phyloP scores from a whole-genome alignment of 2,888 invertebrate genomes.

The Clistopyga incitator region DNA sequence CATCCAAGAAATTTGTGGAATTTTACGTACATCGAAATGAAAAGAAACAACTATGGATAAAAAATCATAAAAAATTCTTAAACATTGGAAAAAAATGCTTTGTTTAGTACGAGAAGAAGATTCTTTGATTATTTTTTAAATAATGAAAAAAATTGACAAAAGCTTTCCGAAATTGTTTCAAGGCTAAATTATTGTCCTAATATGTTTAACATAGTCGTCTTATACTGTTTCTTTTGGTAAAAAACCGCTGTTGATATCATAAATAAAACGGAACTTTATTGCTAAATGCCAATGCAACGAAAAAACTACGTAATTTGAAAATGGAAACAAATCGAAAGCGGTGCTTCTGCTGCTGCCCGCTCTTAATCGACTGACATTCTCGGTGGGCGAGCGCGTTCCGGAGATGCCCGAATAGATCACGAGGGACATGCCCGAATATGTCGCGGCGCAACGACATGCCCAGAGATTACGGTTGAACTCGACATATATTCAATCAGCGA shows the following conservation, averaged over 20 bases:
- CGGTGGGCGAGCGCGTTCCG: too few relatives aligned
- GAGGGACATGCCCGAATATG: background rate
- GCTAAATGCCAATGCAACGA: slow-evolving; percentile 16
- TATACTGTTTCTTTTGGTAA: slow-evolving; percentile 28
- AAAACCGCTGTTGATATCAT: slow-evolving; percentile 21
- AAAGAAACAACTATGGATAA: slow-evolving; percentile 37
- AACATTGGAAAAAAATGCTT: slow-evolving; percentile 34
- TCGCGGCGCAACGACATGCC: slow-evolving; percentile 28
- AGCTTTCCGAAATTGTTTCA: slow-evolving; percentile 35
- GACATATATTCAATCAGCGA: slow-evolving; percentile 28
- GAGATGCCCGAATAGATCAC: background rate
- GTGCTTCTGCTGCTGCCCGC: slow-evolving; percentile 22
- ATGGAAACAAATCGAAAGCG: slow-evolving; percentile 20
- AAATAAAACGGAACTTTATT: slow-evolving; percentile 35
- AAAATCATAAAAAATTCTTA: slow-evolving; percentile 35
- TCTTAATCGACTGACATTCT: background rate
- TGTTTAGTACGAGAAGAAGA: slow-evolving; percentile 35
- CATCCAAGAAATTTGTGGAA: slow-evolving; percentile 31
- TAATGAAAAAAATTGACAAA: slow-evolving; percentile 22
- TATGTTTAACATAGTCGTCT: slow-evolving; percentile 29
- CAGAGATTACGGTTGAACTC: slow-evolving; percentile 33
- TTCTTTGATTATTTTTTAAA: slow-evolving; percentile 35
- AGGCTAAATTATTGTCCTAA: slow-evolving; percentile 34
- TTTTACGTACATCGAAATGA: slow-evolving; percentile 31
- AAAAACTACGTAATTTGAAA: slow-evolving; percentile 29